phyloP scores from a whole-genome alignment of 2,113 vertebrate species.

The Cyanoderma ruficeps region DNA sequence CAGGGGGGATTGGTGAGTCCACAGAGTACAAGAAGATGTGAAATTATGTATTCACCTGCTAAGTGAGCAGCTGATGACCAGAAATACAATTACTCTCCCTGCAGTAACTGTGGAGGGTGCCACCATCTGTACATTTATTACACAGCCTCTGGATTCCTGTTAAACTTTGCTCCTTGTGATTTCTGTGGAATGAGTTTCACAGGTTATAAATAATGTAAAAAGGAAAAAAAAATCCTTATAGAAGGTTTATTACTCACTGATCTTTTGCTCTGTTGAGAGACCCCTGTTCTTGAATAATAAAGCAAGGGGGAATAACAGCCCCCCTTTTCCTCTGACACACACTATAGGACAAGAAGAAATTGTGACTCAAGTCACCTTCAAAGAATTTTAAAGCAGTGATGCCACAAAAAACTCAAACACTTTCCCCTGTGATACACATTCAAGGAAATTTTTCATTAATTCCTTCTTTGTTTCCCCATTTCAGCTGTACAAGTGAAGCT shows the following conservation, averaged over 20 bases:
- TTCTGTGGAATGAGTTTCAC: background rate
- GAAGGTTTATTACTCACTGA: background rate
- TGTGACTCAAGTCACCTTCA: background rate
- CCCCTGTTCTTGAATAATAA: background rate
- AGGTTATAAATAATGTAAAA: background rate
- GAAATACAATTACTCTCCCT: background rate
- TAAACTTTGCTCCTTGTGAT: background rate
- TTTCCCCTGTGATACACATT: background rate
- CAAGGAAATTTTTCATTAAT: background rate
- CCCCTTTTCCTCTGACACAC: background rate
- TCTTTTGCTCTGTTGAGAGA: background rate
- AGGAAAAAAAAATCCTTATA: background rate
- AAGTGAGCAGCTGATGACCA: background rate
- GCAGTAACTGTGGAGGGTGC: background rate
- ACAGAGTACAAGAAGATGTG: background rate
- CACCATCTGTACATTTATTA: background rate
- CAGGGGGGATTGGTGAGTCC: background rate
- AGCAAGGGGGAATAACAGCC: background rate
- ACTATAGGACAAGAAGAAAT: background rate
- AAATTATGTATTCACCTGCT: background rate
- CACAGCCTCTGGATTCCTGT: background rate
- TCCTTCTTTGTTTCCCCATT: accelerated
- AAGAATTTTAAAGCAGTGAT: background rate
- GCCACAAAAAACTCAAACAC: background rate
- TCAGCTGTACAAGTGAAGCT: background rate